Percentiles rank a stretch among this genome's conserved stretches.
Conservation (phyloP, 2,113 vertebrate species). For the Lampris megalopsis region DNA sequence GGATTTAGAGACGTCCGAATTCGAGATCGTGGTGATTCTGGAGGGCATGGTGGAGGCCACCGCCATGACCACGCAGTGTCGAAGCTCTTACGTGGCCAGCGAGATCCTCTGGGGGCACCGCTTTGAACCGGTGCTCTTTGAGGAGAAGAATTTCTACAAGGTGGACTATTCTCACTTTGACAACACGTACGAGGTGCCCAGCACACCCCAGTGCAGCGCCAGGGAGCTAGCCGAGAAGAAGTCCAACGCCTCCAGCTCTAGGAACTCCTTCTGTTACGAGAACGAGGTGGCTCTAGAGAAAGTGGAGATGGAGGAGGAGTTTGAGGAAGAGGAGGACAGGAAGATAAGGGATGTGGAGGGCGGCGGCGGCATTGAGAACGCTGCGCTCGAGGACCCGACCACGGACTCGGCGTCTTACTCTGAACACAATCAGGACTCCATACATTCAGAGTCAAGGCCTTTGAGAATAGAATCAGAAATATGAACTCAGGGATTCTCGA, state of each 20-base stretch:
- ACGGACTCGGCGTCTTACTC: slow-evolving; percentile 85
- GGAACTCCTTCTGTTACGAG: slow-evolving; percentile 97
- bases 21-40: slow-evolving; percentile 96
- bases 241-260: slow-evolving; percentile 85
- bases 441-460: slow-evolving; percentile 89
- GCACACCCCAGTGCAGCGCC: slow-evolving; percentile 93
- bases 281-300: slow-evolving; percentile 98
- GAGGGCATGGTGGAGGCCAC: slow-evolving; percentile 99
- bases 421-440: slow-evolving; percentile 86
- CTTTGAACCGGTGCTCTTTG: slow-evolving; percentile 95
- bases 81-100: slow-evolving; percentile 94
- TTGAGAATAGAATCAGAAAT: slow-evolving; percentile 94
- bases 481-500: slow-evolving; percentile 79
- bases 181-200: slow-evolving; percentile 95
- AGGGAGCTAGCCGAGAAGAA: slow-evolving; percentile 94
- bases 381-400: slow-evolving; percentile 85
- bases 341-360: slow-evolving; percentile 56
- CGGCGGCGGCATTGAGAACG: slow-evolving; percentile 65
- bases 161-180: slow-evolving; percentile 97
- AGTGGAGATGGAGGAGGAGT: slow-evolving; percentile 90
- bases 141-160: slow-evolving; percentile 96
- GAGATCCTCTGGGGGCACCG: slow-evolving; percentile 98
- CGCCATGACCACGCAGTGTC: slow-evolving; percentile 97
- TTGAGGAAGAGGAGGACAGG: slow-evolving; percentile 57
- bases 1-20: slow-evolving; percentile 92